Conservation (phyloP, 2,888 invertebrate species). For the Empis livida region DNA sequence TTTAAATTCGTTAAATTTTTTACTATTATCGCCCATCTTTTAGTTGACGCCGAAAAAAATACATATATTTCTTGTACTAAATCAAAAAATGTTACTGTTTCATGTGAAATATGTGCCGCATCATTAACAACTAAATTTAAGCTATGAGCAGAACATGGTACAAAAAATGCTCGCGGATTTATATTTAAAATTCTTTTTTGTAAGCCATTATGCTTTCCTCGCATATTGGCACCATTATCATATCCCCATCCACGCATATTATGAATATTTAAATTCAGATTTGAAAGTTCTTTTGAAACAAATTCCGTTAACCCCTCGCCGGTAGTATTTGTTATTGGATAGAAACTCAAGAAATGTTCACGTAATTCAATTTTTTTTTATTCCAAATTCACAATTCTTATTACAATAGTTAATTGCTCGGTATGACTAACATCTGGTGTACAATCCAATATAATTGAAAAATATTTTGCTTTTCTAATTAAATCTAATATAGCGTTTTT, state of each 20-base stretch:
- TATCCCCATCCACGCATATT: not conserved
- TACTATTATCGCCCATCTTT: slow-evolving; percentile 3
- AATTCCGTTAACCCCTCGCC: no score
- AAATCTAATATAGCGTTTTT: not conserved
- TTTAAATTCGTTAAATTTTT: slow-evolving; percentile 1
- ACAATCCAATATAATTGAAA: slow-evolving; percentile 1
- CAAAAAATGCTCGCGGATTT: slow-evolving; percentile 1
- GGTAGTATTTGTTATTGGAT: no score
- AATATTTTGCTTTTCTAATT: not conserved
- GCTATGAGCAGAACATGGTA: slow-evolving; percentile 18
- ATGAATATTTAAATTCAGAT: not conserved
- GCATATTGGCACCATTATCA: not conserved
- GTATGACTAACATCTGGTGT: slow-evolving; percentile 1
- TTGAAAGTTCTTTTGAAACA: no score
- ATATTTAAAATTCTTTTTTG: slow-evolving; percentile 5
- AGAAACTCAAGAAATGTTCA: no score
- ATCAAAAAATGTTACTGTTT: slow-evolving; percentile 2
- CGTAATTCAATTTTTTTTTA: no score
- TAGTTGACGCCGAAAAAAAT: slow-evolving; percentile 1
- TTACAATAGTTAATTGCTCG: not conserved
- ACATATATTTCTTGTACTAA: slow-evolving; percentile 1
- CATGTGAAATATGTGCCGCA: slow-evolving; percentile 14
- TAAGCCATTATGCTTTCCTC: no score
- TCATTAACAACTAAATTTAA: slow-evolving; percentile 22
- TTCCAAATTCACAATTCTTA: not conserved